A percentile compares a stretch with the other conserved stretches of the same genome.
These are phyloP conservation scores for Scaptodrosophila lebanonensis DNA, from an alignment of 1,140 invertebrate species.

Conservation along the genomic window DNA sequence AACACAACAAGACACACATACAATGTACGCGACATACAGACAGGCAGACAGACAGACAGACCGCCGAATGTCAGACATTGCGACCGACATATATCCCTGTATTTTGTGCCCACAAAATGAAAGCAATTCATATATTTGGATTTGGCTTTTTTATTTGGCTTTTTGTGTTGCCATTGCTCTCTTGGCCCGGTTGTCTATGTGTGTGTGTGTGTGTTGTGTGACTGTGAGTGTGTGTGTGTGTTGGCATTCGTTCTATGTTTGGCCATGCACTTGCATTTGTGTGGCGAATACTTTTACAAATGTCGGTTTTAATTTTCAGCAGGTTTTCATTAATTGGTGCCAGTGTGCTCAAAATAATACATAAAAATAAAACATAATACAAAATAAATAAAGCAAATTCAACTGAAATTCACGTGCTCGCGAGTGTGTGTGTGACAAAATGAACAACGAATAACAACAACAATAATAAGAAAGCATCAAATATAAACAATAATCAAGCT, in stretches of 20 bases:
- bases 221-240: no score
- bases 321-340: slow-evolving; percentile 55
- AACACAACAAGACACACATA: slow-evolving; percentile 1
- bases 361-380: slow-evolving; percentile 33
- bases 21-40: neutral
- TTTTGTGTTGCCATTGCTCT: no score
- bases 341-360: slow-evolving; percentile 37
- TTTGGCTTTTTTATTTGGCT: slow-evolving; percentile 37
- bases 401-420: neutral
- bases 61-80: no score
- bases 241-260: slow-evolving; percentile 40
- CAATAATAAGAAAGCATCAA: no score
- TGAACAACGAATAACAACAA: no score
- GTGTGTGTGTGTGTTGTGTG: slow-evolving; percentile 36
- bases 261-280: slow-evolving; percentile 30
- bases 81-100: slow-evolving; percentile 11
- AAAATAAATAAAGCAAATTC: slow-evolving; percentile 23
- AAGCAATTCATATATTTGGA: slow-evolving; percentile 46
- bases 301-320: slow-evolving; percentile 33
- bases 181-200: no score
- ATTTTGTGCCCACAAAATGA: slow-evolving; percentile 11
- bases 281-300: slow-evolving; percentile 24
- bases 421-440: no score
- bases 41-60: no score
- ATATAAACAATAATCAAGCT: no score